These are phyloP conservation scores for Torymus tubicola DNA, from an alignment of 2,888 invertebrate genomes.

Conservation along the genomic window DNA sequence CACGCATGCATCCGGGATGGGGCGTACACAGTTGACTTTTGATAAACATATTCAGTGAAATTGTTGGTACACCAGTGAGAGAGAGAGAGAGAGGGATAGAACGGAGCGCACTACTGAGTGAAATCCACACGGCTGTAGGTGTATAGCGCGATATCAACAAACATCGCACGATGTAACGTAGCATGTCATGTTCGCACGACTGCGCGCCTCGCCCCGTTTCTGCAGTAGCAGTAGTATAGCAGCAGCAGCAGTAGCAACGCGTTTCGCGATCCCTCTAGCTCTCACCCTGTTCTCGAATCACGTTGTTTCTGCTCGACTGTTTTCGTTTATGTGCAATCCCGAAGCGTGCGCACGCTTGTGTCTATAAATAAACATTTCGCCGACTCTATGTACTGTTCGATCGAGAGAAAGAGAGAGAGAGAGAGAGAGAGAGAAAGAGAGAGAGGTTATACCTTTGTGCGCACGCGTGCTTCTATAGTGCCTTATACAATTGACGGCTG, in stretches of 20 bases:
- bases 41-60: no score
- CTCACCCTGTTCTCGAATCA: constrained; percentile 7
- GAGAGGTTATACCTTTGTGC: no score
- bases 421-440: no score
- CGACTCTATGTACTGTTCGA: no score
- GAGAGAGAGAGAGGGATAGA: no score
- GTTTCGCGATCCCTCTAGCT: constrained; percentile 3
- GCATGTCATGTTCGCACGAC: constrained; percentile 8
- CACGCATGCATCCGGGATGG: no score
- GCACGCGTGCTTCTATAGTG: no score
- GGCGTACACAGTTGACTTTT: no score
- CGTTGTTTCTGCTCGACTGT: constrained; percentile 21
- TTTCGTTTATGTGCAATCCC: constrained; percentile 7
- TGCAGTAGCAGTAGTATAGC: background rate
- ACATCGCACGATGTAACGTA: constrained; percentile 12
- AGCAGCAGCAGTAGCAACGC: no score
- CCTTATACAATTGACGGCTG: no score
- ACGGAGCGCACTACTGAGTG: background rate
- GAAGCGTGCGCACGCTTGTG: background rate
- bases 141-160: constrained; percentile 12
- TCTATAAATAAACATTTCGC: constrained; percentile 1
- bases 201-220: constrained; percentile 4
- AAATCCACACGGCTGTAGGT: background rate
- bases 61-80: no score
- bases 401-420: no score